A percentile compares a stretch with the other conserved stretches of the same genome.
phyloP scores from a whole-genome alignment of 2,797 vertebrate species.

The Esox masquinongy region DNA sequence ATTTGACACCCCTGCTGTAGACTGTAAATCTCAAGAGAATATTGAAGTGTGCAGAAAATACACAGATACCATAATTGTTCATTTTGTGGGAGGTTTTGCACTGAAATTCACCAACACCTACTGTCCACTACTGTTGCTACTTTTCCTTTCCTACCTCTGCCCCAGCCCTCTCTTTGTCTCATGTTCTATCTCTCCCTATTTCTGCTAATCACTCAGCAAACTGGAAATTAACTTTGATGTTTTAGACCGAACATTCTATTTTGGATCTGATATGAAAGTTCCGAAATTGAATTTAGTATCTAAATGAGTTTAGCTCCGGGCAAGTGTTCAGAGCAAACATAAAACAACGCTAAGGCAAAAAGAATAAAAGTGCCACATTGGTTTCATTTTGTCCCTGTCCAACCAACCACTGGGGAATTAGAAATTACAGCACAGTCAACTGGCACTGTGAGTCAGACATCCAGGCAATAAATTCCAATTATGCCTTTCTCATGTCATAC shows the following conservation, averaged over 20 bases:
- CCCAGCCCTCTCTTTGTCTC: too few species aligned
- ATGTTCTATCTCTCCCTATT: too few species aligned
- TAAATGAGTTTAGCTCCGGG: conserved; percentile 16
- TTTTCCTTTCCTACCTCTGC: too few species aligned
- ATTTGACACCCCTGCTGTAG: too few species aligned
- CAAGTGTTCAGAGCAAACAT: conserved; percentile 17
- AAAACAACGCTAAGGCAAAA: conserved; percentile 18
- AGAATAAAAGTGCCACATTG: conserved; percentile 26
- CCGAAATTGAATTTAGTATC: conserved; percentile 9
- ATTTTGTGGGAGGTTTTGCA: too few species aligned
- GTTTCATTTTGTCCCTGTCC: conserved; percentile 17
- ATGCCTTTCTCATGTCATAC: conserved; percentile 47
- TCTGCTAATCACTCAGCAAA: background rate
- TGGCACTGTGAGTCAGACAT: conserved; percentile 46
- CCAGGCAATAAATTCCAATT: conserved; percentile 63
- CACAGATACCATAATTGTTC: too few species aligned
- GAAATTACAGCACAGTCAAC: conserved; percentile 35
- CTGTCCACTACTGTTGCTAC: too few species aligned
- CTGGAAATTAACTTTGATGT: conserved; percentile 3
- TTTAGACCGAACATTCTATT: conserved; percentile 13
- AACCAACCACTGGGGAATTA: conserved; percentile 27
- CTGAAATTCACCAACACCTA: too few species aligned
- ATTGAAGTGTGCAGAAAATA: too few species aligned
- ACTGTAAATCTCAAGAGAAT: too few species aligned
- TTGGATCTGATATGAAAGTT: background rate